Evolutionary conservation across 2,113 vertebrate genomes (phyloP).

Genomic region (Anser cygnoides): DNA sequence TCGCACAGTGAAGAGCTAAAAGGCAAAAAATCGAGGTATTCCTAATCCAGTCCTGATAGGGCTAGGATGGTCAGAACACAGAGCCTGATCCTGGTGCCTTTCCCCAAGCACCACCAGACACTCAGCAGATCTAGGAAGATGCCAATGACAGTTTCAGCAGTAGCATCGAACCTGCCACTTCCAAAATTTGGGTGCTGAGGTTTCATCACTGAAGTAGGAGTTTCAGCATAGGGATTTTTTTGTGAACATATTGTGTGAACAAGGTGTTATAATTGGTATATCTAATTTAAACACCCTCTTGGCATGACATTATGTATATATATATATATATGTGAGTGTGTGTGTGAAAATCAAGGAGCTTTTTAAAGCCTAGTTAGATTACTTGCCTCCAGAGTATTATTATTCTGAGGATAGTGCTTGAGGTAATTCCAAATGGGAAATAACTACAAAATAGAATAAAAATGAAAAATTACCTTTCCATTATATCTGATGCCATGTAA

Average conservation of each 20-base stretch:
- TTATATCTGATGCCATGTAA: constrained; percentile 46
- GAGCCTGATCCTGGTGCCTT: neutral
- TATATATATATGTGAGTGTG: neutral
- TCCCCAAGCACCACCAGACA: neutral
- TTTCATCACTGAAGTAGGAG: constrained; percentile 20
- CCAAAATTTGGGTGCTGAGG: neutral
- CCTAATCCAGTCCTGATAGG: neutral
- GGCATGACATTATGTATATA: neutral
- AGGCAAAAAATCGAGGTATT: neutral
- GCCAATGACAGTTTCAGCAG: neutral
- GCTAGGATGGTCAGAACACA: neutral
- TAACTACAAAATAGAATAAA: constrained; percentile 18
- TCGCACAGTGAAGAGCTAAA: neutral
- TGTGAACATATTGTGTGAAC: constrained; percentile 35
- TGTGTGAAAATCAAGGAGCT: constrained; percentile 15
- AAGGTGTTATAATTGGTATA: constrained; percentile 44
- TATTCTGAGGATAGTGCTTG: constrained; percentile 17
- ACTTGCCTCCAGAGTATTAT: constrained; percentile 35
- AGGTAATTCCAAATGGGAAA: constrained; percentile 43
- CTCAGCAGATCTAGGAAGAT: neutral
- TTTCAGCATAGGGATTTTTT: constrained; percentile 38
- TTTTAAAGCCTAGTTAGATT: constrained; percentile 29
- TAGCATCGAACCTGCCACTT: neutral
- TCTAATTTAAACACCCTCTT: constrained; percentile 47
- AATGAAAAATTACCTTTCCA: constrained; percentile 18